Evolutionary conservation across 2,113 vertebrate genomes (phyloP), one percentile per base, ranked within the genome.

Genomic region (Uropsilus gracilis): DNA sequence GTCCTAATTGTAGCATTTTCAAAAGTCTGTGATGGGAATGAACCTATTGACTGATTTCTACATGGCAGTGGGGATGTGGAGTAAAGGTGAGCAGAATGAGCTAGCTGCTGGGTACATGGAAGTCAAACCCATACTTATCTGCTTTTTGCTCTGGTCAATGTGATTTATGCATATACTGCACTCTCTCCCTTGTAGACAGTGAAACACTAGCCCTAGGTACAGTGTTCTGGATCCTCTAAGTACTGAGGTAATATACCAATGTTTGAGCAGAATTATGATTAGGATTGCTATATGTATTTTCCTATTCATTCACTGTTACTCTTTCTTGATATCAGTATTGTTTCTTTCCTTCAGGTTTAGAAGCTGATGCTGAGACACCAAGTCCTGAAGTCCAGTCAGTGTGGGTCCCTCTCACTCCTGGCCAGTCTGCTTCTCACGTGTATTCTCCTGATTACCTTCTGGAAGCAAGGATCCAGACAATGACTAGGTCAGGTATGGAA

Each of bases 231-330:
- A 1, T 2, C 18, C n/a, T 77, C 24, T 0, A 37, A 34, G 24
- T 3, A 44, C n/a, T 7, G 46, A 5, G 22, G 9, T 5, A 57
- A 4, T 11, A 28, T 5, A 6, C 11, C 20, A 5, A 3, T 18
- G n/a, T 46, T n/a, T 4, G 12, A 4, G 17, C 2, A 8, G 37
- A 1, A 8, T 26, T 24, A 24, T 8, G 39, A 13, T 28, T 34
- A 59, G 9, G 14, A 7, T 39, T 26, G 68, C 34, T 18, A 18
- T 32, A 13, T 61, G 4, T 10, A 32, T 32, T 24, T 16, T 24
- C 13, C 7, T 2, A 0, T n/a, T 8, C 13, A 17, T 0, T 42
- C 11, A 7, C 11, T 2, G 11, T 2, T 3, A 3, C 0, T 10
- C 26, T 37, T 50, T 28, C 20, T n/a, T 18, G 16, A 69, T 16